Conservation (phyloP, 2,888 invertebrate species). For the Laspeyria flexula region DNA sequence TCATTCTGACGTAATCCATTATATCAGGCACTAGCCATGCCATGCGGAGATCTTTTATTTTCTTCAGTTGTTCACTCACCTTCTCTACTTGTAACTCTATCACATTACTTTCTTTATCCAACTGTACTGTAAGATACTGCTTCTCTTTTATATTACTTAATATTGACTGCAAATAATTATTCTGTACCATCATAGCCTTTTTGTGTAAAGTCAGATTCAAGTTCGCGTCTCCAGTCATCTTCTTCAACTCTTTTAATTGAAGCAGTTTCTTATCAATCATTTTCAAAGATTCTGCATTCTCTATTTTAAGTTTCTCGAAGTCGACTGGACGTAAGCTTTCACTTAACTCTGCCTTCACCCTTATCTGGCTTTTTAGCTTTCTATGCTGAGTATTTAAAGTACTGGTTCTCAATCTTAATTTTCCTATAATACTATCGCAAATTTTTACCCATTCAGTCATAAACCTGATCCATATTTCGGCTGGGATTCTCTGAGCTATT, state of each 20-base stretch:
- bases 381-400: conserved; percentile 83
- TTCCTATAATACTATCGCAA: conserved; percentile 84
- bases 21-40: conserved; percentile 86
- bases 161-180: conserved; percentile 70
- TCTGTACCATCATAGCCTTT: conserved; percentile 83
- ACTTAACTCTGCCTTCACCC: conserved; percentile 85
- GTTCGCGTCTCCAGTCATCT: conserved; percentile 86
- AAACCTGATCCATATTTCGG: conserved; percentile 86
- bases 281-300: conserved; percentile 81
- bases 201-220: conserved; percentile 85
- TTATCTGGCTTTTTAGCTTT: conserved; percentile 83
- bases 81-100: conserved; percentile 72
- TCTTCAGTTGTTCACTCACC: conserved; percentile 64
- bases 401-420: conserved; percentile 85
- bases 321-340: conserved; percentile 87
- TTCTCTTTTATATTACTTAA: conserved; percentile 70
- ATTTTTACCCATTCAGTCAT: conserved; percentile 87
- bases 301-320: conserved; percentile 88
- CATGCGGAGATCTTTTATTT: too few relatives aligned
- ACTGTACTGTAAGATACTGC: conserved; percentile 64
- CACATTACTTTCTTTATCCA: conserved; percentile 70
- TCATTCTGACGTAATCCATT: conserved; percentile 85
- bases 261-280: conserved; percentile 84
- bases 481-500: conserved; percentile 87
- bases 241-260: conserved; percentile 85